Evolutionary conservation across 2,888 invertebrate genomes (phyloP).

Genomic region (Idaea straminata): DNA sequence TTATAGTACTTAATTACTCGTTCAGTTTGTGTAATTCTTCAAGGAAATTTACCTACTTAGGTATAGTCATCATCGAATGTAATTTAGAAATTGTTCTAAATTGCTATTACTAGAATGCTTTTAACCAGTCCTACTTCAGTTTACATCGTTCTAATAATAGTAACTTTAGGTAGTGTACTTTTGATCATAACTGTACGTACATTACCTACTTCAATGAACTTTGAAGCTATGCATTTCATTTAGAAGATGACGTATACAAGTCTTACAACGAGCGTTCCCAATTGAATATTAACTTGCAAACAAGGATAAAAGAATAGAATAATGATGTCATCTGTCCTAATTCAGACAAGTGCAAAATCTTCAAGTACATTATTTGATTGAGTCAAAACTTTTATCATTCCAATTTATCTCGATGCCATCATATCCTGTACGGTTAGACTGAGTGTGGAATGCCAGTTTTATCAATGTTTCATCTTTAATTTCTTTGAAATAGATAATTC

Average conservation of each 20-base stretch:
- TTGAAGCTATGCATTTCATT: neutral
- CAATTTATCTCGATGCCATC: slow-evolving; percentile 27
- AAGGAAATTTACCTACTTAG: no score
- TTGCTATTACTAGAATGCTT: no score
- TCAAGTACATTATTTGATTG: slow-evolving; percentile 15
- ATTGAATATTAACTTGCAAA: slow-evolving; percentile 9
- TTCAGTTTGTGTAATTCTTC: no score
- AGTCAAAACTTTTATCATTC: slow-evolving; percentile 24
- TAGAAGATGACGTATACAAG: neutral
- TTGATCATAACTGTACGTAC: neutral
- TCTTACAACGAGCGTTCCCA: neutral
- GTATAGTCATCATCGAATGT: no score
- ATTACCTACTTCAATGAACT: neutral
- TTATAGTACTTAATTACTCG: no score
- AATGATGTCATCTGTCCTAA: slow-evolving; percentile 25
- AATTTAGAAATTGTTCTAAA: no score
- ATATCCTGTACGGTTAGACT: slow-evolving; percentile 23
- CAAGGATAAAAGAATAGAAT: slow-evolving; percentile 18
- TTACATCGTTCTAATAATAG: no score
- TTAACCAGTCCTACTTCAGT: no score
- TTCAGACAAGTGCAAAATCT: slow-evolving; percentile 24
- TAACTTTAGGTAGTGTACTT: no score
- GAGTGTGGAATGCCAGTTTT: slow-evolving; percentile 12
- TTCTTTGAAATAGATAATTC: neutral
- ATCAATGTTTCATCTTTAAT: slow-evolving; percentile 9